A percentile compares a stretch with the other conserved stretches of the same genome.
Conservation (phyloP, 2,888 invertebrate species). For the Plusia festucae region DNA sequence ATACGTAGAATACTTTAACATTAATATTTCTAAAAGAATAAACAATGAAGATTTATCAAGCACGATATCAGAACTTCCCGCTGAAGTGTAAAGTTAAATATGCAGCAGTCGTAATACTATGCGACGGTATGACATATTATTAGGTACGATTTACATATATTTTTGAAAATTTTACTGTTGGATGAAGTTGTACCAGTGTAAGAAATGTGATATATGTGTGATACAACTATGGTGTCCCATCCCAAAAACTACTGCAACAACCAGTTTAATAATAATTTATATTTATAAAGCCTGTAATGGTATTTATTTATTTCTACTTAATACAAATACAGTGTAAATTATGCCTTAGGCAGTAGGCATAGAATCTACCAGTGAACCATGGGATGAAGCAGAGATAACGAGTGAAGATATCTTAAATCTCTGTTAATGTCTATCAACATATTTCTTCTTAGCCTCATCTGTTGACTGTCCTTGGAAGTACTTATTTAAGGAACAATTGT, state of each 20-base stretch:
- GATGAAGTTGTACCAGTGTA: not conserved
- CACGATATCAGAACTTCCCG: slow-evolving; percentile 4
- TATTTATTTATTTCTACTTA: too few species aligned
- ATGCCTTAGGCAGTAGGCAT: too few species aligned
- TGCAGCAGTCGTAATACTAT: slow-evolving; percentile 2
- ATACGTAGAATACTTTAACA: not conserved
- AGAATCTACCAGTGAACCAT: too few species aligned
- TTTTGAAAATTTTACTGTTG: not conserved
- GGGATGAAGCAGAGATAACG: too few species aligned
- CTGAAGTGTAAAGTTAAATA: slow-evolving; percentile 4
- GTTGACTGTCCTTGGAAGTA: not conserved
- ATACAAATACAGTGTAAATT: too few species aligned
- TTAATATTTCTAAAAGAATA: not conserved
- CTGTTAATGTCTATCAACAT: not conserved
- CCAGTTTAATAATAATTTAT: too few species aligned
- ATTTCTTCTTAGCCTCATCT: slow-evolving; percentile 3
- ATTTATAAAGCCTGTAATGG: too few species aligned
- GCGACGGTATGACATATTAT: slow-evolving; percentile 4
- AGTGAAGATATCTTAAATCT: too few species aligned
- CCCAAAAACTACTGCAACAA: too few species aligned
- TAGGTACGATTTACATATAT: too few species aligned
- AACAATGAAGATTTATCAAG: slow-evolving; percentile 4
- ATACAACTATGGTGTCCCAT: too few species aligned
- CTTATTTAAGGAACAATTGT: slow-evolving; percentile 2
- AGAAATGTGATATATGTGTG: not conserved